Percentiles rank a stretch among this genome's conserved stretches.
Evolutionary conservation across 2,888 invertebrate genomes (phyloP).

Genomic region (Phyllotreta striolata): DNA sequence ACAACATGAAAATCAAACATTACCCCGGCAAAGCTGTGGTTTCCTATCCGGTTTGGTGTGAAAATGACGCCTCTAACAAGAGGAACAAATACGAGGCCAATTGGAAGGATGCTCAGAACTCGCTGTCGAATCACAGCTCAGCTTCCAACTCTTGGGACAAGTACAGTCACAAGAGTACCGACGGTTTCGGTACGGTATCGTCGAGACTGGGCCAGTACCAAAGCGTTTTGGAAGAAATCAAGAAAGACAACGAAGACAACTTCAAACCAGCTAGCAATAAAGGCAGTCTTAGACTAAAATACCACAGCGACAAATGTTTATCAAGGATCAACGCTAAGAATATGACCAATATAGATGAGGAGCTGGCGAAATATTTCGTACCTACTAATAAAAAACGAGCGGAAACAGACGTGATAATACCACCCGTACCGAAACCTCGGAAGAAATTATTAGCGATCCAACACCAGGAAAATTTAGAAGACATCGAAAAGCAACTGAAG

Average conservation of each 20-base stretch:
- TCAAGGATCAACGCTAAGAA: slow-evolving; percentile 55
- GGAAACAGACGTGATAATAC: slow-evolving; percentile 11
- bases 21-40: slow-evolving; percentile 84
- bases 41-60: slow-evolving; percentile 66
- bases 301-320: slow-evolving; percentile 58
- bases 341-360: slow-evolving; percentile 46
- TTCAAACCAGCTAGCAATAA: slow-evolving; percentile 43
- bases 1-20: slow-evolving; percentile 80
- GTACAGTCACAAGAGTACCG: slow-evolving; percentile 51
- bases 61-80: slow-evolving; percentile 74
- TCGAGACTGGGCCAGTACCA: slow-evolving; percentile 56
- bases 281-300: slow-evolving; percentile 54
- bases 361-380: slow-evolving; percentile 44
- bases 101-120: slow-evolving; percentile 78
- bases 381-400: slow-evolving; percentile 15
- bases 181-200: slow-evolving; percentile 61
- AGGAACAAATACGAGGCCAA: slow-evolving; percentile 76
- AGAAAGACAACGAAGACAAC: slow-evolving; percentile 47
- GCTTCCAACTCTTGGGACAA: slow-evolving; percentile 55
- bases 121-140: slow-evolving; percentile 62
- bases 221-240: slow-evolving; percentile 53
- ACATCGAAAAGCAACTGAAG: slow-evolving; percentile 54
- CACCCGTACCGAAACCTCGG: slow-evolving; percentile 54
- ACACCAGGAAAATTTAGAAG: slow-evolving; percentile 48
- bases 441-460: slow-evolving; percentile 47